A percentile compares a stretch with the other conserved stretches of the same genome.
These are phyloP conservation scores for Siderastrea siderea DNA, from an alignment of 92 coral and sea anemone genomes.

Conservation along the genomic window DNA sequence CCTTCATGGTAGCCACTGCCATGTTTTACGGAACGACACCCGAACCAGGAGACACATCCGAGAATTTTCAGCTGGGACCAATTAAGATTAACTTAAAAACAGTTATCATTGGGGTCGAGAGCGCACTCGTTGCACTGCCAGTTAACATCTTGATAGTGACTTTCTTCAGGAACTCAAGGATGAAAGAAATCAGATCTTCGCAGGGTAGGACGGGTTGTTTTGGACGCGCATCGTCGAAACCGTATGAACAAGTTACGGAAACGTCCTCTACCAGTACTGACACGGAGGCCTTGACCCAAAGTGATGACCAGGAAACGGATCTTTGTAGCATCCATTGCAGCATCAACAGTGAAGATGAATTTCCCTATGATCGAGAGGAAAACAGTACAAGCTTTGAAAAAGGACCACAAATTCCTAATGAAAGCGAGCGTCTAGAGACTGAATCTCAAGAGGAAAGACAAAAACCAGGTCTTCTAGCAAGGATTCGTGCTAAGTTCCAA, in stretches of 20 bases:
- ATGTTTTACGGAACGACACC: conserved; percentile 86
- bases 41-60: conserved; percentile 71
- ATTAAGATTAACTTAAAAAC: conserved; percentile 63
- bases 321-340: conserved; percentile 17
- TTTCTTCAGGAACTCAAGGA: conserved; percentile 67
- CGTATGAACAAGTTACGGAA: not conserved
- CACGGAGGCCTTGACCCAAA: not conserved
- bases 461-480: conserved; percentile 17
- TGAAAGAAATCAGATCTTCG: conserved; percentile 24
- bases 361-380: not conserved
- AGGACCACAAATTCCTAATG: not conserved
- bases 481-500: conserved; percentile 21
- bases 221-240: not conserved
- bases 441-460: not conserved
- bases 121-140: conserved; percentile 74
- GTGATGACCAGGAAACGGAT: not conserved
- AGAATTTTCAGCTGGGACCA: conserved; percentile 71
- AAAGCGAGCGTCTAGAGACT: not conserved
- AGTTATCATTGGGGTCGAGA: conserved; percentile 71
- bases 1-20: conserved; percentile 84
- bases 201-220: not conserved
- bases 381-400: not conserved
- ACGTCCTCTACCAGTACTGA: conserved; percentile 10
- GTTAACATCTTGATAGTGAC: conserved; percentile 74
- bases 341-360: not conserved